Percentiles rank a stretch among this genome's conserved stretches.
These are phyloP conservation scores for Archilochus colubris DNA, from an alignment of 2,113 vertebrate species.

Conservation along the genomic window DNA sequence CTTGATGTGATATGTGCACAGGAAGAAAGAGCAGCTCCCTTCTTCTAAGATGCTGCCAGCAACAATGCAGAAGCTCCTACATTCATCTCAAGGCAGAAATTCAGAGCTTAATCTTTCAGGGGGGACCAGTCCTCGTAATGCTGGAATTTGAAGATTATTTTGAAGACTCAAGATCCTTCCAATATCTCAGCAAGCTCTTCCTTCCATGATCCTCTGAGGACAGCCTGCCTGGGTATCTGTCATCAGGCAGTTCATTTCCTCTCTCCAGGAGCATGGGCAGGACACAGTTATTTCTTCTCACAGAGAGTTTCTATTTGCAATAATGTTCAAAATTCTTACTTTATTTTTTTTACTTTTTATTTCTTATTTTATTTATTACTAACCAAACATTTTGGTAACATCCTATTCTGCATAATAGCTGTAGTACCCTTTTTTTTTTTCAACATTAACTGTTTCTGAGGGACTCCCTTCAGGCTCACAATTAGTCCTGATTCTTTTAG, in stretches of 20 bases:
- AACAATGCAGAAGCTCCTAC: fast-evolving
- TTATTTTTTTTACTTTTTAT: not conserved
- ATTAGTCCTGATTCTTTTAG: not conserved
- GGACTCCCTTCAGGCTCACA: not conserved
- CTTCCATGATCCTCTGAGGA: not conserved
- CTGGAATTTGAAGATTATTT: not conserved
- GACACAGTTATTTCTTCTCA: not conserved
- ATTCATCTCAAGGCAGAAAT: not conserved
- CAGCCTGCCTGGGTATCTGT: not conserved
- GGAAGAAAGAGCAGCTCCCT: not conserved
- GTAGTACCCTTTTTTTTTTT: not conserved
- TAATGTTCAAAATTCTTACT: not conserved
- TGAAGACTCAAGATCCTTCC: not conserved
- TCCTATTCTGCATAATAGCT: not conserved
- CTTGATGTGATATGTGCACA: not conserved
- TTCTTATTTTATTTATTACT: not conserved
- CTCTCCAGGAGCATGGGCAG: not conserved
- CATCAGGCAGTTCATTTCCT: not conserved
- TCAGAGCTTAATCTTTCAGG: not conserved
- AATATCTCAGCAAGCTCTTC: not conserved
- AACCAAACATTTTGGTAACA: not conserved
- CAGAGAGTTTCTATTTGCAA: not conserved
- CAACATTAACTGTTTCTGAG: not conserved
- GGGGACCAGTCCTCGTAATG: not conserved
- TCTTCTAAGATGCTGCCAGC: not conserved